Evolutionary conservation across 1,140 invertebrate species (phyloP).

Genomic region (Gerris buenoi): DNA sequence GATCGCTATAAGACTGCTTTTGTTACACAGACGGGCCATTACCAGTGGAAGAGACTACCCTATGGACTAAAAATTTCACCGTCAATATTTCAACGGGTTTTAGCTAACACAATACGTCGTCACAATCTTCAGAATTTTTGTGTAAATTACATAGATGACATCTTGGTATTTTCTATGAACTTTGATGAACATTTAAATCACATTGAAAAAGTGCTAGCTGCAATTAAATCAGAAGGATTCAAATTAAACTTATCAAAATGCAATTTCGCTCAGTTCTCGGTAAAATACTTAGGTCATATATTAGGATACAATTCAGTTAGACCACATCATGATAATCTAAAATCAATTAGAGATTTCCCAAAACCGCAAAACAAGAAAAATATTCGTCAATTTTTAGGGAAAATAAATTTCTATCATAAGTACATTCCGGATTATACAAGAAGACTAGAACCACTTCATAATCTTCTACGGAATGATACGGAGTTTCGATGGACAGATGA

Average conservation of each 20-base stretch:
- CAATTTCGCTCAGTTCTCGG: slow-evolving; percentile 23
- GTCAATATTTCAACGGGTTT: slow-evolving; percentile 31
- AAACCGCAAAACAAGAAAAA: slow-evolving; percentile 18
- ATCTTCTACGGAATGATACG: slow-evolving; percentile 26
- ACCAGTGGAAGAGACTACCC: slow-evolving; percentile 26
- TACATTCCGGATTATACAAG: slow-evolving; percentile 25
- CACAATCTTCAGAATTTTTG: slow-evolving; percentile 12
- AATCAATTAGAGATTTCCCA: slow-evolving; percentile 27
- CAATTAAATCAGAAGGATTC: slow-evolving; percentile 24
- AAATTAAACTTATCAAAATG: slow-evolving; percentile 27
- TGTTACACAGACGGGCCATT: slow-evolving; percentile 29
- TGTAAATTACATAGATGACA: slow-evolving; percentile 21
- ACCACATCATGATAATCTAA: slow-evolving; percentile 25
- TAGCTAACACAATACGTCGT: slow-evolving; percentile 11
- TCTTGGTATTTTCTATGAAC: slow-evolving; percentile 18
- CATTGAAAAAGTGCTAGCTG: slow-evolving; percentile 10
- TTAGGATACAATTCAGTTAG: slow-evolving; percentile 25
- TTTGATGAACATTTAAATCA: slow-evolving; percentile 19
- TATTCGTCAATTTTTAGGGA: slow-evolving; percentile 24
- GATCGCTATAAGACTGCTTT: slow-evolving; percentile 29
- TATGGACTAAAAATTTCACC: slow-evolving; percentile 29
- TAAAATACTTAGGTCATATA: slow-evolving; percentile 26
- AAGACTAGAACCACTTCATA: slow-evolving; percentile 25
- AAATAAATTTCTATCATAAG: slow-evolving; percentile 28
- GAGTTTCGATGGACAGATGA: slow-evolving; percentile 25